phyloP scores from a whole-genome alignment of 1,140 invertebrate species.

The Oryctes rhinoceros region DNA sequence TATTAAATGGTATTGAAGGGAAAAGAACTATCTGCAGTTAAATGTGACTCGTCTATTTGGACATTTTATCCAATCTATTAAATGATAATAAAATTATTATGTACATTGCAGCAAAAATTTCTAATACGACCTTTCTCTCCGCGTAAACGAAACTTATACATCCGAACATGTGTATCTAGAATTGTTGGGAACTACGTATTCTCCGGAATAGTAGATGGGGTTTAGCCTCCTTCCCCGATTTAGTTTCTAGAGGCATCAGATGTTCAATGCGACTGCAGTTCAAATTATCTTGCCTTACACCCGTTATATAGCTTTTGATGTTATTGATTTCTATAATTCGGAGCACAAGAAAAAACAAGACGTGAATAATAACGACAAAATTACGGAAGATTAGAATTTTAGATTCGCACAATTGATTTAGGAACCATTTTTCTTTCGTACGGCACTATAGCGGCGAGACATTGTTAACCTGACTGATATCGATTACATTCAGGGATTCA shows the following conservation, averaged over 20 bases:
- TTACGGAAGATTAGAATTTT: neutral
- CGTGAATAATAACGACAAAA: neutral
- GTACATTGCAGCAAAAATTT: no score
- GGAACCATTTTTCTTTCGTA: neutral
- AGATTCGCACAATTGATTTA: neutral
- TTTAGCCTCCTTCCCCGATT: neutral
- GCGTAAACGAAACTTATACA: no score
- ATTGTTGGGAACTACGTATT: neutral
- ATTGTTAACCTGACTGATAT: neutral
- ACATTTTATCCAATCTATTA: no score
- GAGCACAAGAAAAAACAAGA: neutral
- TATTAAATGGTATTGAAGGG: no score
- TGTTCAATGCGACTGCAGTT: slow-evolving; percentile 30
- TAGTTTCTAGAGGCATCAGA: slow-evolving; percentile 13
- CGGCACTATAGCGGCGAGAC: no score
- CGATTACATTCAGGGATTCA: neutral
- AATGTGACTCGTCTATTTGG: no score
- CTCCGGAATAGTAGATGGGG: neutral
- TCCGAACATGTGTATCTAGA: neutral
- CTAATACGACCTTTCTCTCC: no score
- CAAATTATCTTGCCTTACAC: slow-evolving; percentile 16
- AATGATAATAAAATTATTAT: no score
- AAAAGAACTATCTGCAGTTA: no score
- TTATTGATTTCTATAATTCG: slow-evolving; percentile 33
- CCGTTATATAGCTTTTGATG: slow-evolving; percentile 22